Evolutionary conservation across 2,797 vertebrate species (phyloP), one percentile per base, ranked within the genome.

Genomic region (Rhabdomys pumilio): DNA sequence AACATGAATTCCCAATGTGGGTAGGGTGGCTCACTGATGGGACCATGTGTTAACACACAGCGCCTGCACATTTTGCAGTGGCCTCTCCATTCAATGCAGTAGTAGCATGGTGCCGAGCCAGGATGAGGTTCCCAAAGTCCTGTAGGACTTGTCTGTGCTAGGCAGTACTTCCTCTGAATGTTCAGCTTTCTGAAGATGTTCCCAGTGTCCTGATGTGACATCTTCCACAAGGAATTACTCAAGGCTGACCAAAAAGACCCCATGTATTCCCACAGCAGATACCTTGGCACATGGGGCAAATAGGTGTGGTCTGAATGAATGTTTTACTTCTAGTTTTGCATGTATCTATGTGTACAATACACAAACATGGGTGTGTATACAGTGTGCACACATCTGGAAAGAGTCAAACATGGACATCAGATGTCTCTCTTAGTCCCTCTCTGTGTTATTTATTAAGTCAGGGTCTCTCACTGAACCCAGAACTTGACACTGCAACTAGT

Each of bases 31-130:
- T 29, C 9, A 7, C 38, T 11, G 44, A 19, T 22, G 17, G n/a
- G 38, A 24, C 41, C 59, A 2, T 6, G 44, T 44, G 20, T 5
- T 38, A n/a, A 50, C 79, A 61, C 47, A 47, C 38, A 44, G 19
- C 11, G 1, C 44, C 69, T 34, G 44, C 13, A 1, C 12, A 0
- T 34, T 59, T 44, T 41, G 31, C 20, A 0, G 0, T 10, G 34
- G 29, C 26, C 10, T 6, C 3, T 2, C 9, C 22, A 0, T n/a
- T 17, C 38, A 17, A 0, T 44, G 26, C 11, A 14, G 53, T 38
- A 4, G 1, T 20, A 6, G 6, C 26, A 26, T 26, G 31, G n/a
- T 26, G 17, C 67, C 38, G 2, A 76, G 31, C 11, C 5, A 6
- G 57, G 9, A 1, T 47, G 63, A 59, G 24, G 53, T 79, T 79